These are phyloP conservation scores for Cosmia pyralina DNA, from an alignment of 2,888 invertebrate genomes.

Conservation along the genomic window DNA sequence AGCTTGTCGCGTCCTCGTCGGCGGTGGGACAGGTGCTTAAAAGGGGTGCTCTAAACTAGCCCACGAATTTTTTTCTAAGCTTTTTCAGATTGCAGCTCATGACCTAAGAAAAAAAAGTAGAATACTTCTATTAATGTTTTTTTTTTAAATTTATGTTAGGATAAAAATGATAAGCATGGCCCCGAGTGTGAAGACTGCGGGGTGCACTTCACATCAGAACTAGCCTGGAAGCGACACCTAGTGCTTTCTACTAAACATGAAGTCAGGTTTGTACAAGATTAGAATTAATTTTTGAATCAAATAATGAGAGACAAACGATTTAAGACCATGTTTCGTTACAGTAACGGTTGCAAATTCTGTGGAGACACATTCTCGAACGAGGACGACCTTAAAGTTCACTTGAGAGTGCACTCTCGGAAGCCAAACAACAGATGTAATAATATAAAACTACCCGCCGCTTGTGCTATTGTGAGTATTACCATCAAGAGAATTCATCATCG, in stretches of 20 bases:
- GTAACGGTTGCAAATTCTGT: constrained; percentile 68
- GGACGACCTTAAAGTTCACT: constrained; percentile 58
- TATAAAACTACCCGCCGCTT: constrained; percentile 62
- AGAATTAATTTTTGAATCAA: background rate
- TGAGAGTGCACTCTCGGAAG: constrained; percentile 52
- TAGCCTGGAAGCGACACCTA: constrained; percentile 68
- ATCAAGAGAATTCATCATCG: background rate
- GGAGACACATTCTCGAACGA: constrained; percentile 63
- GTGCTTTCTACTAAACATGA: constrained; percentile 66
- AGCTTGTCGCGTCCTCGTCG: too few relatives aligned
- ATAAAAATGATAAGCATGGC: constrained; percentile 66
- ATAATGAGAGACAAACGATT: background rate
- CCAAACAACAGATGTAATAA: constrained; percentile 29
- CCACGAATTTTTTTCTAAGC: too few relatives aligned
- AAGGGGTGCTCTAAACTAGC: too few relatives aligned
- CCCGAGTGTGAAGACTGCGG: constrained; percentile 69
- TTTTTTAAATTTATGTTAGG: too few relatives aligned
- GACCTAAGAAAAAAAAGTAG: too few relatives aligned
- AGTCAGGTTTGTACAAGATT: constrained; percentile 45
- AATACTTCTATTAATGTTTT: too few relatives aligned
- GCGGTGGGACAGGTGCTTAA: too few relatives aligned
- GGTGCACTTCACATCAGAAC: constrained; percentile 65
- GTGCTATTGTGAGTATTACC: constrained; percentile 64
- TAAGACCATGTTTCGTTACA: constrained; percentile 37
- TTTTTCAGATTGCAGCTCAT: too few relatives aligned